These are phyloP conservation scores for Synanthedon myopaeformis DNA, from an alignment of 2,888 invertebrate genomes.

Conservation along the genomic window DNA sequence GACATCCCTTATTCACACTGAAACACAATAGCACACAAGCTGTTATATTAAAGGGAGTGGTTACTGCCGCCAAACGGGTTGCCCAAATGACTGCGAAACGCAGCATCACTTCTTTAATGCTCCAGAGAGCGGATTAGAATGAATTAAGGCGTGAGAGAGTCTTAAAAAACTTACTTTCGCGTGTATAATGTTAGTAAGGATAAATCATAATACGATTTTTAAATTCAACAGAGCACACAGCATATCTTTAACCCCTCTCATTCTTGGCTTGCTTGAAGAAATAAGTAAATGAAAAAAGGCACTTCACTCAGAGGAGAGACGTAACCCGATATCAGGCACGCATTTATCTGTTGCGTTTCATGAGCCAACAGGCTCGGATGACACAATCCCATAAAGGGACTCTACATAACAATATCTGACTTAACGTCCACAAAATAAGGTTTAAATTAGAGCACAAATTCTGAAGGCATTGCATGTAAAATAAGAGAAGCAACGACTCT, in stretches of 20 bases:
- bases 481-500: conserved; percentile 43
- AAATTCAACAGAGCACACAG: not conserved
- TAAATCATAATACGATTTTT: too few species aligned
- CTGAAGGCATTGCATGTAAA: conserved; percentile 37
- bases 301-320: conserved; percentile 16
- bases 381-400: conserved; percentile 36
- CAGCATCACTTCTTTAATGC: too few species aligned
- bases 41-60: too few species aligned
- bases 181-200: too few species aligned
- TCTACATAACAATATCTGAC: conserved; percentile 6
- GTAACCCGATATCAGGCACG: conserved; percentile 57
- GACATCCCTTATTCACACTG: too few species aligned
- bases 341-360: conserved; percentile 61
- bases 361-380: conserved; percentile 48
- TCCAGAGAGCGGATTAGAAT: too few species aligned
- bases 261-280: not conserved
- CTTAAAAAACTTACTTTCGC: too few species aligned
- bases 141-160: too few species aligned
- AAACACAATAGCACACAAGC: too few species aligned
- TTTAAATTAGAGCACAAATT: conserved; percentile 16
- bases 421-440: conserved; percentile 15
- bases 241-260: not conserved
- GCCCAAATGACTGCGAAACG: too few species aligned
- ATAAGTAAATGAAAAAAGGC: conserved; percentile 23
- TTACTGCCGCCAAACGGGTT: too few species aligned